Evolutionary conservation across 2,888 invertebrate species (phyloP).

Genomic region (Crioceris asparagi): DNA sequence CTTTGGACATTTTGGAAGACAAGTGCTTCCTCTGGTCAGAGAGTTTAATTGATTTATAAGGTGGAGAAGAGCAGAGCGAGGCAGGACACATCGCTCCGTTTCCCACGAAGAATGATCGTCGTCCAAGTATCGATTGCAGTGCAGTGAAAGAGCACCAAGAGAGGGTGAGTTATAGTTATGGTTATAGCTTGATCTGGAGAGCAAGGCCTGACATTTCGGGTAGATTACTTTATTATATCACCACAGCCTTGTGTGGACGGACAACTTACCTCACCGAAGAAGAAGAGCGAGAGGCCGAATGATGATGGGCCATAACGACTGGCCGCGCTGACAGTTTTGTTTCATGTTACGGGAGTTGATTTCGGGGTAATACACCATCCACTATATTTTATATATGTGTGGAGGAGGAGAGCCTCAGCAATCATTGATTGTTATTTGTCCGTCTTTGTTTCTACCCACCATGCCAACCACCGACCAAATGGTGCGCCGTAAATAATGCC

Average conservation of each 20-base stretch:
- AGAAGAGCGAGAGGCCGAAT: slow-evolving; percentile 31
- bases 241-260: slow-evolving; percentile 25
- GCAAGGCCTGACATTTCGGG: slow-evolving; percentile 34
- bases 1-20: too few species aligned
- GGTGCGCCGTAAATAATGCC: slow-evolving; percentile 29
- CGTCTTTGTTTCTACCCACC: slow-evolving; percentile 29
- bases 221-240: slow-evolving; percentile 40
- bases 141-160: slow-evolving; percentile 24
- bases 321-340: slow-evolving; percentile 36
- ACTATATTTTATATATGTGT: too few species aligned
- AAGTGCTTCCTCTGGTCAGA: too few species aligned
- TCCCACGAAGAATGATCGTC: too few species aligned
- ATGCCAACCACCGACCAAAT: slow-evolving; percentile 22
- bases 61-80: too few species aligned
- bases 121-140: slow-evolving; percentile 24
- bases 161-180: slow-evolving; percentile 39
- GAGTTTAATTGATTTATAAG: too few species aligned
- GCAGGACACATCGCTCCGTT: too few species aligned
- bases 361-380: slow-evolving; percentile 34
- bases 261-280: slow-evolving; percentile 16
- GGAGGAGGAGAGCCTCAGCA: too few species aligned
- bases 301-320: slow-evolving; percentile 38
- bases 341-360: slow-evolving; percentile 36
- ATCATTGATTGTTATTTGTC: slow-evolving; percentile 31
- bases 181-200: slow-evolving; percentile 34